Evolutionary conservation across 2,888 invertebrate genomes (phyloP), one percentile per base, ranked within the genome.

Genomic region (Exephanes ischioxanthus): DNA sequence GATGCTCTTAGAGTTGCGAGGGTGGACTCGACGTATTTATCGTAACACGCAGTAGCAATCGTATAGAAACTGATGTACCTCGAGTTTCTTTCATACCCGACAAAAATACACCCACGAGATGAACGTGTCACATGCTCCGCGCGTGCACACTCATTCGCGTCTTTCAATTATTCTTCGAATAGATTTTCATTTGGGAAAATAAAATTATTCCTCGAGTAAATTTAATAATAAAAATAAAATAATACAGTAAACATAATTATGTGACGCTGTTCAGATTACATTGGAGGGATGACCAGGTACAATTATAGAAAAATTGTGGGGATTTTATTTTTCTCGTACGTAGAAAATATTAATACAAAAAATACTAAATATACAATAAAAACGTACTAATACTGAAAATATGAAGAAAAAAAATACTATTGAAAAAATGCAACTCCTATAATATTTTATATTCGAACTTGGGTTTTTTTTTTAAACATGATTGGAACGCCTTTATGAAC

Each of bases 21-120:
- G 76, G 58, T 26, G 67, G 72, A 67, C 55, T 61, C 11, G 22
- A 48, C 58, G 53, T 14, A 30, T 80, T 73, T 68, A 68, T 66
- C 55, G 67, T 41, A n/a, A 22, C 26, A 55, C 16, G 33, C 30
- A 16, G 61, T 19, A 48, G 19, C 33, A 78, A 4, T 41, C 66
- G n/a, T 58, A 48, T 78, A 22, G 71, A 30, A 37, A 45, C 30
- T 6, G 7, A n/a, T 41, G 30, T 30, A 16, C 4, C 41, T 67
- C 19, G n/a, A 67, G 33, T 53, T 45, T 71, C 9, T 41, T 77
- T 53, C 58, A 71, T 53, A 26, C 4, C 51, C 55, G 66, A 77
- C 68, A 14, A 19, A 71, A 77, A 70, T 70, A 51, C 22, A 37
- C 48, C 30, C 37, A 6, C 45, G 16, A 5, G 67, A 66, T 19